Evolutionary conservation across 2,888 invertebrate species (phyloP).

Genomic region (Phaonia tiefii): DNA sequence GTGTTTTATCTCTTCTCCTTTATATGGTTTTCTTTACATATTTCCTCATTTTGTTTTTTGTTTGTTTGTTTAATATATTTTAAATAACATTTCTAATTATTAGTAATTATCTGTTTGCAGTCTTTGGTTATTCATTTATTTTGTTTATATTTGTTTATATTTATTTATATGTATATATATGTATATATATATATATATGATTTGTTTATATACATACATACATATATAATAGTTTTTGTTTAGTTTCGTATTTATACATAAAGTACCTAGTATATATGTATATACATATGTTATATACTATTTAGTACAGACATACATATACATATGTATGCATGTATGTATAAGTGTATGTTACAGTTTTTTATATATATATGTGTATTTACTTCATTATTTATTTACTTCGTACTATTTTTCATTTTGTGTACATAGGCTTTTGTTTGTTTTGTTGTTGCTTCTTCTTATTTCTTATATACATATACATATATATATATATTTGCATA

Average conservation of each 20-base stretch:
- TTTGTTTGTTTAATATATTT: constrained; percentile 67
- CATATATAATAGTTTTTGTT: constrained; percentile 13
- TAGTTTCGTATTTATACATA: constrained; percentile 29
- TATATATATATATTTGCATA: background rate
- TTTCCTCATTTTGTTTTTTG: constrained; percentile 40
- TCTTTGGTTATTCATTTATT: constrained; percentile 81
- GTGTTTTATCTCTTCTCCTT: constrained; percentile 66
- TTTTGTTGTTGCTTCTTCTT: constrained; percentile 19
- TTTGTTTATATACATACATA: constrained; percentile 2
- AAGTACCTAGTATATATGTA: constrained; percentile 29
- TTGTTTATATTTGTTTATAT: constrained; percentile 69
- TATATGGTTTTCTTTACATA: constrained; percentile 56
- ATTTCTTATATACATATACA: too few species aligned
- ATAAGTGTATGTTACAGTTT: constrained; percentile 48
- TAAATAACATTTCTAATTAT: constrained; percentile 80
- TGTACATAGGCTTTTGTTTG: constrained; percentile 28
- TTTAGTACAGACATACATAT: constrained; percentile 48
- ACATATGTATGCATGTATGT: background rate
- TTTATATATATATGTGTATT: constrained; percentile 48
- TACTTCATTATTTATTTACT: constrained; percentile 42
- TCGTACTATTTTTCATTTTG: constrained; percentile 31
- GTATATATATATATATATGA: constrained; percentile 6
- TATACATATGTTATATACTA: constrained; percentile 19
- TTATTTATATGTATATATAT: constrained; percentile 67
- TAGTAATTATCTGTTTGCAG: constrained; percentile 82